Evolutionary conservation across 2,888 invertebrate species (phyloP).

Genomic region (Melolontha melolontha): DNA sequence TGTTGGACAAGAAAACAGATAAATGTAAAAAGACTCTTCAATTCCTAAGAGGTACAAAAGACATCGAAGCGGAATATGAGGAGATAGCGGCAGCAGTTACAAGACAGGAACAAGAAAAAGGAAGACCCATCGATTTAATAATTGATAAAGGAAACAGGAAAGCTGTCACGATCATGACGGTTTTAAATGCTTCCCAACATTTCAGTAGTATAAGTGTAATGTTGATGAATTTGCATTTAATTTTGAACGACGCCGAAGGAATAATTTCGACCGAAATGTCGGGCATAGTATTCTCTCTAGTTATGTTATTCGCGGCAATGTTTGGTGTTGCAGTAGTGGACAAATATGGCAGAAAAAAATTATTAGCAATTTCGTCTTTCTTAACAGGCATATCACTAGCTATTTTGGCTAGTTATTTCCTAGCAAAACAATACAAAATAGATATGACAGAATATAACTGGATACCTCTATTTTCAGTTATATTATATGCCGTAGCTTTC

Average conservation of each 20-base stretch:
- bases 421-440: conserved; percentile 53
- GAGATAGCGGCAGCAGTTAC: conserved; percentile 60
- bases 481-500: conserved; percentile 60
- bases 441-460: conserved; percentile 58
- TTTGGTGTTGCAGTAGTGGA: conserved; percentile 58
- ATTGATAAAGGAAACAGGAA: conserved; percentile 60
- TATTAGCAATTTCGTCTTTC: conserved; percentile 58
- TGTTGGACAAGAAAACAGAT: conserved; percentile 56
- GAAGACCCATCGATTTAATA: conserved; percentile 59
- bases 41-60: conserved; percentile 51
- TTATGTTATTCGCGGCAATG: conserved; percentile 59
- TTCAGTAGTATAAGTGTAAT: conserved; percentile 62
- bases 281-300: conserved; percentile 60
- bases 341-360: conserved; percentile 59
- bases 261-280: conserved; percentile 57
- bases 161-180: conserved; percentile 61
- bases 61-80: conserved; percentile 58
- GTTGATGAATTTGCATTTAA: conserved; percentile 63
- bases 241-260: conserved; percentile 59
- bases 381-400: conserved; percentile 58
- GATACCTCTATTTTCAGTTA: conserved; percentile 60
- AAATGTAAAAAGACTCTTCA: conserved; percentile 57
- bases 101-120: conserved; percentile 59
- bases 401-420: conserved; percentile 59
- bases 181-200: conserved; percentile 61